Base-by-base conservation (phyloP, 2,888 invertebrate species). In the Octodonta nipae region DNA sequence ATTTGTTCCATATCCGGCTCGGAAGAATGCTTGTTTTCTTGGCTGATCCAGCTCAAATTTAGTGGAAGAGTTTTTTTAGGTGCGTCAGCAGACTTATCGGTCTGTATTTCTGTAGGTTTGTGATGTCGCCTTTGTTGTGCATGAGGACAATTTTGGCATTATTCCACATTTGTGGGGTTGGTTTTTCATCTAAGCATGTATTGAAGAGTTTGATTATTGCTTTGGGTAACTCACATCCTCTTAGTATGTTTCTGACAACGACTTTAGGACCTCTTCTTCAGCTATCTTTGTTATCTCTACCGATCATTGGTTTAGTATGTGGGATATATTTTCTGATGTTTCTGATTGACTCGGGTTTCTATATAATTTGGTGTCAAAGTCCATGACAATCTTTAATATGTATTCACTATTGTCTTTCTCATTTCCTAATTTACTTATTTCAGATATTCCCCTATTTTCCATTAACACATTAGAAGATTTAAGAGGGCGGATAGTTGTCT, bases 1-100 rank as follows among this genome's bases (percentile, higher is more conserved):
- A 20, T 20, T 20, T 20, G 20, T 20, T 20, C n/a, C 20, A 20
- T 20, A 20, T 20, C 20, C 20, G 20, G 20, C 20, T 20, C n/a
- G n/a, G n/a, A n/a, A n/a, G n/a, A n/a, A n/a, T n/a, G n/a, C n/a
- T n/a, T n/a, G n/a, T n/a, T n/a, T n/a, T 20, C 20, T 20, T 20
- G 20, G 20, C 20, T 20, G 20, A 20, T 20, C 6, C 20, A 20
- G 20, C n/a, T n/a, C 6, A 20, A n/a, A 7, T 20, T 20, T 7
- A 7, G n/a, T 7, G 20, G n/a, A n/a, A 20, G 6, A 20, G n/a
- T 20, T 20, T 20, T 7, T 20, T 7, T 20, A 20, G 20, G 20
- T n/a, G n/a, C n/a, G n/a, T 20, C 20, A 20, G n/a, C 20, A 20
- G 20, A 20, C 20, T n/a, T 20, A 20, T 20, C 20, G 20, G 20